Base-by-base conservation (phyloP, 2,888 invertebrate genomes). In the Branchipolynoe longqiensis region DNA sequence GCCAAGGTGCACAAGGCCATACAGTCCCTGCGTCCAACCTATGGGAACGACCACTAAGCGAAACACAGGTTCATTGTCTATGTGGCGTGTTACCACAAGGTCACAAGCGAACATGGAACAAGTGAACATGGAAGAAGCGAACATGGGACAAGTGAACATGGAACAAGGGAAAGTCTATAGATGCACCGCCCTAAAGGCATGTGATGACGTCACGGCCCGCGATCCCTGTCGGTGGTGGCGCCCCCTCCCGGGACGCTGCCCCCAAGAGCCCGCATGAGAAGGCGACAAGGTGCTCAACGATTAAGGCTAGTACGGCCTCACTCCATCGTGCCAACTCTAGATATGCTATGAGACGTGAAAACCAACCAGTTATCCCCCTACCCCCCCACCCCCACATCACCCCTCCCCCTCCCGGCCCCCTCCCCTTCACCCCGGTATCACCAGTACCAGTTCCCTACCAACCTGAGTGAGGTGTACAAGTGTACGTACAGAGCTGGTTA, bases 271-370 rank as follows among this genome's bases (percentile, higher is more conserved):
- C 48, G 8, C 48, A 8, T 48, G 8, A 48, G 48, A 18, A 48
- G 8, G 48, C 48, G 48, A 18, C 8, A 48, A 12, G 69, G 69
- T 69, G 69, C 69, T 69, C 38, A 36, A 18, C 33, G 22, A 69
- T 36, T 38, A 69, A 69, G 69, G 38, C 33, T 69, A 18, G n/a
- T 14, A 69, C 36, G 38, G 69, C 69, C 69, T 36, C 3, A 69
- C 69, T 69, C 69, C 18, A 69, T 69, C 38, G 69, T 69, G 69
- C 69, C 69, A 69, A 69, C 69, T 14, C 31, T 62, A 25, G 14
- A 14, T 56, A 56, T 62, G 3, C 25, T 62, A 62, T 59, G n/a
- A 59, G n/a, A n/a, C n/a, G 25, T 59, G 25, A n/a, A 62, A n/a
- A n/a, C n/a, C n/a, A n/a, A n/a, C n/a, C n/a, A n/a, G n/a, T n/a